Evolutionary conservation across 2,888 invertebrate genomes (phyloP).

Genomic region (Myathropa florea): DNA sequence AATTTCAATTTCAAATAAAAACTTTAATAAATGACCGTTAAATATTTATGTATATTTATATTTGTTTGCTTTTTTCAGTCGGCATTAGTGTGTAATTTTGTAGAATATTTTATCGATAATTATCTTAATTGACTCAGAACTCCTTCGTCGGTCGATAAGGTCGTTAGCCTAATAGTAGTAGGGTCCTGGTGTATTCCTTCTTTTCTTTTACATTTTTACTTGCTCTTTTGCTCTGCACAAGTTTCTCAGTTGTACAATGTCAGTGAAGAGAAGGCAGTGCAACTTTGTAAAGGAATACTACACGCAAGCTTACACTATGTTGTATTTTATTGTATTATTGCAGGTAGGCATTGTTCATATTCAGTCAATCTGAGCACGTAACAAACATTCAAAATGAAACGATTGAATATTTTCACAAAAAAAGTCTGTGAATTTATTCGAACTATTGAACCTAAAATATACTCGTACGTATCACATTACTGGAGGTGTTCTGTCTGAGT

Average conservation of each 20-base stretch:
- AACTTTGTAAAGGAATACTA: not conserved
- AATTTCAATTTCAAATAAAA: conserved; percentile 79
- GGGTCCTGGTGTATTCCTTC: conserved; percentile 18
- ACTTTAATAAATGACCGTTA: conserved; percentile 81
- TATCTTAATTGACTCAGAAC: conserved; percentile 77
- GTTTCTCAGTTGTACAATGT: conserved; percentile 9
- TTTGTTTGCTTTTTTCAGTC: conserved; percentile 42
- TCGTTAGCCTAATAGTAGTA: not conserved
- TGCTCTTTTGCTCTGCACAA: conserved; percentile 22
- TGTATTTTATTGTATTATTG: not conserved
- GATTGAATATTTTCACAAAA: too few species aligned
- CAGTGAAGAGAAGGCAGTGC: conserved; percentile 20
- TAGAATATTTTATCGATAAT: conserved; percentile 80
- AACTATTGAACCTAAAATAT: too few species aligned
- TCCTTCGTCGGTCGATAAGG: conserved; percentile 72
- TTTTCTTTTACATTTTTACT: conserved; percentile 21
- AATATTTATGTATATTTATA: conserved; percentile 71
- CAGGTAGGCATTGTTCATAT: not conserved
- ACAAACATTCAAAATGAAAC: not conserved
- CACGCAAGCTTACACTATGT: not conserved
- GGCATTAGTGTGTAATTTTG: conserved; percentile 55
- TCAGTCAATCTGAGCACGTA: too few species aligned
- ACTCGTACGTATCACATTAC: too few species aligned
- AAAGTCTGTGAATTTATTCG: too few species aligned
- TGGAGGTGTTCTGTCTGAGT: too few species aligned